Evolutionary conservation across 2,797 vertebrate genomes (phyloP), one percentile per base, ranked within the genome.

Genomic region (Sebastes umbrosus): DNA sequence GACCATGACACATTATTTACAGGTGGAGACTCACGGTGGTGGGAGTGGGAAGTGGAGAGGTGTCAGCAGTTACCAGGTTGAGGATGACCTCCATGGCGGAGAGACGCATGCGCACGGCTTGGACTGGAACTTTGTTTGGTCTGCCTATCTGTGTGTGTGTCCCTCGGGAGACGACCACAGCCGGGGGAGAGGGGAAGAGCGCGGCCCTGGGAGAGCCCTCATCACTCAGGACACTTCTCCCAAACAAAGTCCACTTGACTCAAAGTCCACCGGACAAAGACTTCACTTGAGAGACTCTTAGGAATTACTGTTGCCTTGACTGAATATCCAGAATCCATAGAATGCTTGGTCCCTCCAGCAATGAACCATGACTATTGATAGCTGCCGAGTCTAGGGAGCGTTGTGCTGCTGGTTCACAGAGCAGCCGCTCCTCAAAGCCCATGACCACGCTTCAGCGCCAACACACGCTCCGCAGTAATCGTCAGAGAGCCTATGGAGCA

Each of bases 51-150:
- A 91, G 89, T 57, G 90, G 89, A 74, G 93, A 89, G 75, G 91
- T 80, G 67, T 96, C 95, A 76, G 94, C 93, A 18, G 94, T 90
- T 84, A 96, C 92, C 92, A 96, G 92, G 90, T 92, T 96, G 78
- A 96, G 91, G 88, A 96, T 95, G 90, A 96, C 93, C 87, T 96
- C 96, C 96, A 96, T 96, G 85, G 79, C 4, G 2, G 52, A 31
- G 36, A 85, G 70, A 82, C 50, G 60, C 82, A 89, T 88, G 84
- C 55, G 50, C 69, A 54, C 73, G 5, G 59, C 67, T 79, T 75
- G 36, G 16, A 73, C 69, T 58, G 55, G 36, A 67, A 59, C 59
- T 81, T 64, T 36, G 59, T 80, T 86, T 54, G 69, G 63, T 46
- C 43, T 46, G 43, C 43, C 25, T 82, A 58, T 65, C 58, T 89